Conservation (phyloP, 2,797 vertebrate species). For the Enteromius radiatus region DNA sequence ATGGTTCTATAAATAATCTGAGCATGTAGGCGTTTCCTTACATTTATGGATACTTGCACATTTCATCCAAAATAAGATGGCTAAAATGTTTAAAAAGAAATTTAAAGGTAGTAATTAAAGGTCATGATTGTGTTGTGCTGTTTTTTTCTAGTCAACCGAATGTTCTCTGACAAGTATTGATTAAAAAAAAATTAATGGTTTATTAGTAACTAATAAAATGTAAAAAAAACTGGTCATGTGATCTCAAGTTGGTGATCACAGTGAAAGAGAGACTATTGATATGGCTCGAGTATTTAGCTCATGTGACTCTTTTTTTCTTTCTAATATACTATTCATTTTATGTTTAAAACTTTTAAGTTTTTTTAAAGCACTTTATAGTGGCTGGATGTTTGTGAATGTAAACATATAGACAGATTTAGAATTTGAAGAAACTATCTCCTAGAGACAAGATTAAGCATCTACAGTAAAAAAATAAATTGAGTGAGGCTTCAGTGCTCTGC, state of each 20-base stretch:
- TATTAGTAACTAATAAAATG: not conserved
- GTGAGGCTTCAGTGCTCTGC: not conserved
- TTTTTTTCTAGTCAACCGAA: not conserved
- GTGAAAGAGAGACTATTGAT: not conserved
- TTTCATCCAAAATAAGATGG: conserved; percentile 13
- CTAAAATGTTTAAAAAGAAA: not conserved
- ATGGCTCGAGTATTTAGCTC: not conserved
- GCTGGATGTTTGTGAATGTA: not conserved
- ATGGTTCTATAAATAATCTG: conserved; percentile 8
- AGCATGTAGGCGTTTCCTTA: conserved; percentile 3
- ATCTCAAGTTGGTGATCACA: not conserved
- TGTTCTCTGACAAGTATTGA: not conserved
- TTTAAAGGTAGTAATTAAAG: not conserved
- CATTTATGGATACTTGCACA: not conserved
- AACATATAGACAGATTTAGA: not conserved
- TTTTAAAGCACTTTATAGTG: not conserved
- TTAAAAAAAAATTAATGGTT: not conserved
- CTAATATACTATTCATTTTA: not conserved
- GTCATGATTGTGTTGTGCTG: not conserved
- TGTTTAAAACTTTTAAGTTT: not conserved
- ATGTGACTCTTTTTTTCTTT: not conserved
- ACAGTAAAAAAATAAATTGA: conserved; percentile 13
- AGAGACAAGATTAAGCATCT: conserved; percentile 34
- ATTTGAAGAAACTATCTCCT: not conserved
- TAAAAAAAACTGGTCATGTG: not conserved